Base-by-base conservation (phyloP, 53 echinoderm and acorn worm genomes). In the Temnopleurus reevesii region DNA sequence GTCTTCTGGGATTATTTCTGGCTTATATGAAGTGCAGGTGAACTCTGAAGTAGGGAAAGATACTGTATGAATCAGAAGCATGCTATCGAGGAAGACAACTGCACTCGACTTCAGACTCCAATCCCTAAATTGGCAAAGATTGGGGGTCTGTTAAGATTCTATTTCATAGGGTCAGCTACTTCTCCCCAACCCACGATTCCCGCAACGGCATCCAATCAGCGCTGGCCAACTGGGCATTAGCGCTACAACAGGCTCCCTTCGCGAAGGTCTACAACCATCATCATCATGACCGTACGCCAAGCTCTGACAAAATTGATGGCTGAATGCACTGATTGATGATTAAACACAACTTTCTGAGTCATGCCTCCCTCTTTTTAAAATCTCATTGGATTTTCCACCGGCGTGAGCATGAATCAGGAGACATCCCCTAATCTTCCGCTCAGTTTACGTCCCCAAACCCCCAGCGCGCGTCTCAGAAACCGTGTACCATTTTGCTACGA, bases 311-410 rank as follows among this genome's bases (percentile, higher is more conserved):
- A 79, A 79, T 26, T 29, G 79, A 79, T 29, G 79, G 79, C 23
- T 55, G 83, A 55, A 31, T 56, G 83, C 31, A 83, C 83, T 83
- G 83, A 83, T 83, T 83, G 83, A 55, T 83, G 83, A 83, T 83
- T 83, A 83, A 83, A 83, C 83, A 36, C 35, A 36, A 35, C 83
- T 53, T 55, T 55, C 54, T 83, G 83, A 83, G 49, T 83, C 83
- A 83, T 55, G 21, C 55, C 83, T 28, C 8, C 31, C 47, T 5
- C n/a, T 55, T 34, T 53, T 55, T 21, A 47, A 83, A 83, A 55
- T 1, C 35, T 47, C 83, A 53, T 49, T 47, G 10, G 8, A 83
- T 83, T 83, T 83, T 83, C 83, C 33, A 33, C 83, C 3, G 36
- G 54, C n/a, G 7, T 83, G 83, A 55, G 83, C 57, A 83, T 83